phyloP scores from a whole-genome alignment of 2,888 invertebrate genomes.

The Lomographa bimaculata region DNA sequence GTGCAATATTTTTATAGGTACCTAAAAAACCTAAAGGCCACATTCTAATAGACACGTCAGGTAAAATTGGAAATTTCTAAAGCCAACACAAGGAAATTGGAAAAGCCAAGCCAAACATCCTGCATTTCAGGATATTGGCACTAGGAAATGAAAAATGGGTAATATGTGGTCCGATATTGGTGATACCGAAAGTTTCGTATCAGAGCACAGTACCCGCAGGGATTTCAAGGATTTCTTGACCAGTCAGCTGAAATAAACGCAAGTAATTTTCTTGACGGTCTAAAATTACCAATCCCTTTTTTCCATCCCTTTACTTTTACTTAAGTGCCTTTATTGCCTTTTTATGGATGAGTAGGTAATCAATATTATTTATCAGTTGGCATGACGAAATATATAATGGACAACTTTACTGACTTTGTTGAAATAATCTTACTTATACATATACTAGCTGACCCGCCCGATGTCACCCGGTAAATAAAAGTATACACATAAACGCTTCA shows the following conservation, averaged over 20 bases:
- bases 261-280: slow-evolving; percentile 33
- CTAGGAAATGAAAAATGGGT: slow-evolving; percentile 64
- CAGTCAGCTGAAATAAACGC: slow-evolving; percentile 33
- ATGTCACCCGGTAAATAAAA: no score
- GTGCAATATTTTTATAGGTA: no score
- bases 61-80: slow-evolving; percentile 46
- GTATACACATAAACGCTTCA: no score
- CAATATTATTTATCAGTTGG: no score
- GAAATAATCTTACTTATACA: slow-evolving; percentile 24
- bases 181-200: slow-evolving; percentile 29
- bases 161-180: slow-evolving; percentile 35
- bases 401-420: no score
- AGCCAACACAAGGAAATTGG: slow-evolving; percentile 68
- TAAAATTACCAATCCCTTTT: slow-evolving; percentile 25
- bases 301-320: slow-evolving; percentile 17
- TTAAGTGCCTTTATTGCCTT: slow-evolving; percentile 16
- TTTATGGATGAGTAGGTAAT: background rate
- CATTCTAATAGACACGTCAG: slow-evolving; percentile 26
- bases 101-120: slow-evolving; percentile 70
- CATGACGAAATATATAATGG: no score
- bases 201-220: slow-evolving; percentile 21
- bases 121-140: slow-evolving; percentile 63
- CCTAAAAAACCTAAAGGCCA: no score
- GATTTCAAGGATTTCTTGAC: slow-evolving; percentile 30
- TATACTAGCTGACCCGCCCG: no score